phyloP scores from a whole-genome alignment of 2,113 vertebrate species.

The Erythrolamprus reginae region DNA sequence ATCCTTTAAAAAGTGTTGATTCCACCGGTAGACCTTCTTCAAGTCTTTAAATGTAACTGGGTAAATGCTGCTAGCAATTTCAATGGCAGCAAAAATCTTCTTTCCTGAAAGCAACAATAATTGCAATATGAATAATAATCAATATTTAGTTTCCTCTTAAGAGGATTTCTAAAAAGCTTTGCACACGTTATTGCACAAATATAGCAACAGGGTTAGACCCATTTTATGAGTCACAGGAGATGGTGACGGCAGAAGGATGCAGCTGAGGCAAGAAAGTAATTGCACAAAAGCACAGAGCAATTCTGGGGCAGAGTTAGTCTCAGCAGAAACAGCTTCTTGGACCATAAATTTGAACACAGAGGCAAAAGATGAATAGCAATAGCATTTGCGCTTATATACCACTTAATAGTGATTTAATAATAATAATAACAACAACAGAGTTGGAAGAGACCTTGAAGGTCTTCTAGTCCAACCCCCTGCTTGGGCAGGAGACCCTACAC shows the following conservation, averaged over 20 bases:
- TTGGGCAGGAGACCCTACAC: too few relatives aligned
- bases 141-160: conserved; percentile 18
- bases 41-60: conserved; percentile 10
- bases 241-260: not conserved
- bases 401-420: too few relatives aligned
- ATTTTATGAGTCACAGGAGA: conserved; percentile 7
- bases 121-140: conserved; percentile 20
- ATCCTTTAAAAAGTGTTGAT: not conserved
- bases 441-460: too few relatives aligned
- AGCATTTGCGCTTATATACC: not conserved
- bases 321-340: not conserved
- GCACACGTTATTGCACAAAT: conserved; percentile 4
- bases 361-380: not conserved
- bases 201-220: conserved; percentile 2
- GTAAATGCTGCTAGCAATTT: conserved; percentile 5
- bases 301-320: not conserved
- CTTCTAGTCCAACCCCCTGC: too few relatives aligned
- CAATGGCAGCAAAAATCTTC: conserved; percentile 20
- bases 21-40: not conserved
- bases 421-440: too few relatives aligned
- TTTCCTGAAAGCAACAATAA: conserved; percentile 19
- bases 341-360: not conserved
- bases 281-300: not conserved
- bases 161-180: conserved; percentile 28
- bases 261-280: not conserved